Evolutionary conservation across 1,140 invertebrate species (phyloP).

Genomic region (Bombus affinis): DNA sequence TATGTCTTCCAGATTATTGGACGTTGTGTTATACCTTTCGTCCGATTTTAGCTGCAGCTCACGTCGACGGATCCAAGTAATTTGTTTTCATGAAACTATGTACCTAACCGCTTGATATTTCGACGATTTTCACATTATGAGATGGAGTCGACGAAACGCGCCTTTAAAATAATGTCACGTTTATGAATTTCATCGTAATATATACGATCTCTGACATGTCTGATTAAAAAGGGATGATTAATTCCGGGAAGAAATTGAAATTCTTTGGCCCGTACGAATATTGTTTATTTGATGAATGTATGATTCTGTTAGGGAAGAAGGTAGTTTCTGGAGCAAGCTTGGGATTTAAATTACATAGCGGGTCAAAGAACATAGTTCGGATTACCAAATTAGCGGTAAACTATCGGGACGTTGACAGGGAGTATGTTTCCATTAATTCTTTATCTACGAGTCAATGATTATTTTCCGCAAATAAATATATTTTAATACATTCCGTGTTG

Average conservation of each 20-base stretch:
- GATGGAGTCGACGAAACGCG: background rate
- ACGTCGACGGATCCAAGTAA: background rate
- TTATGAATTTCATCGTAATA: background rate
- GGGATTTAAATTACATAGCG: no score
- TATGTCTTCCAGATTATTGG: conserved; percentile 46
- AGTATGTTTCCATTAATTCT: background rate
- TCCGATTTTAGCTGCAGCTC: conserved; percentile 9
- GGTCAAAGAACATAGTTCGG: background rate
- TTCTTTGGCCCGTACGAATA: background rate
- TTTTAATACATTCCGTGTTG: no score
- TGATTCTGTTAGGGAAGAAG: background rate
- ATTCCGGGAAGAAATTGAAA: background rate
- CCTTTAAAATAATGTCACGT: background rate
- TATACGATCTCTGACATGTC: no score
- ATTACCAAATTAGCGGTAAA: background rate
- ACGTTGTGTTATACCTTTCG: conserved; percentile 40
- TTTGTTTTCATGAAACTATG: background rate
- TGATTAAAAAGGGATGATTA: background rate
- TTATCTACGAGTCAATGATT: background rate
- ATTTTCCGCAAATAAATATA: background rate
- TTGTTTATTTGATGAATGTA: conserved; percentile 10
- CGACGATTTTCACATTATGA: background rate
- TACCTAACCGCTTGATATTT: background rate
- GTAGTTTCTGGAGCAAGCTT: background rate
- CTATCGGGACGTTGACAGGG: no score